Evolutionary conservation across 2,888 invertebrate genomes (phyloP).

Genomic region (Hydraecia micacea): DNA sequence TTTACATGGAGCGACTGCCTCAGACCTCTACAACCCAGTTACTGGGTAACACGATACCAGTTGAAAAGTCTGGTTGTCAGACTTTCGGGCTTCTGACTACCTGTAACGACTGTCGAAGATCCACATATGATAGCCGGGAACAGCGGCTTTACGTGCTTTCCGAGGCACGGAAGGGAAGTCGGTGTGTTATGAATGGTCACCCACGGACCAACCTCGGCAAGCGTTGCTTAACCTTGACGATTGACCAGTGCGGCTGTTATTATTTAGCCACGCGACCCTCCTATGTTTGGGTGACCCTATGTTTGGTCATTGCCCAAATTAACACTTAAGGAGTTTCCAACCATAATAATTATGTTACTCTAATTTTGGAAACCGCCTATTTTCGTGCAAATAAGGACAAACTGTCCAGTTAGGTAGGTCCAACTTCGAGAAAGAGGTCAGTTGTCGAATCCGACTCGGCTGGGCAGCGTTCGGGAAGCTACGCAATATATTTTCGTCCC

Average conservation of each 20-base stretch:
- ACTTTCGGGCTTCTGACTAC: too few species aligned
- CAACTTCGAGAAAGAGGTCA: too few species aligned
- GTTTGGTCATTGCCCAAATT: not conserved
- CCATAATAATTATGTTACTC: not conserved
- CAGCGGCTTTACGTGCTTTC: not conserved
- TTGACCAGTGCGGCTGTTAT: not conserved
- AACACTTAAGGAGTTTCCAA: not conserved
- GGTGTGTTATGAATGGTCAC: not conserved
- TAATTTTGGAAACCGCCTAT: not conserved
- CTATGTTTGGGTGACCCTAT: not conserved
- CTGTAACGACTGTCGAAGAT: not conserved
- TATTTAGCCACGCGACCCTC: not conserved
- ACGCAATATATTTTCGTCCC: too few species aligned
- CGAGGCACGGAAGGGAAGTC: not conserved
- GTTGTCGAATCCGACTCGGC: too few species aligned
- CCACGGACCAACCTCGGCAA: not conserved
- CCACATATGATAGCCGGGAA: not conserved
- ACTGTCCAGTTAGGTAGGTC: too few species aligned
- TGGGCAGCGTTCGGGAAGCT: too few species aligned
- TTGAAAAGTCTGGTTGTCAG: not conserved
- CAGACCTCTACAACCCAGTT: not conserved
- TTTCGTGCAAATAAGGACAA: not conserved
- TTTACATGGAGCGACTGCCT: not conserved
- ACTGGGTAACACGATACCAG: not conserved
- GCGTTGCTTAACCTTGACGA: not conserved